Evolutionary conservation across 2,888 invertebrate genomes (phyloP).

Genomic region (Apamea sordens): DNA sequence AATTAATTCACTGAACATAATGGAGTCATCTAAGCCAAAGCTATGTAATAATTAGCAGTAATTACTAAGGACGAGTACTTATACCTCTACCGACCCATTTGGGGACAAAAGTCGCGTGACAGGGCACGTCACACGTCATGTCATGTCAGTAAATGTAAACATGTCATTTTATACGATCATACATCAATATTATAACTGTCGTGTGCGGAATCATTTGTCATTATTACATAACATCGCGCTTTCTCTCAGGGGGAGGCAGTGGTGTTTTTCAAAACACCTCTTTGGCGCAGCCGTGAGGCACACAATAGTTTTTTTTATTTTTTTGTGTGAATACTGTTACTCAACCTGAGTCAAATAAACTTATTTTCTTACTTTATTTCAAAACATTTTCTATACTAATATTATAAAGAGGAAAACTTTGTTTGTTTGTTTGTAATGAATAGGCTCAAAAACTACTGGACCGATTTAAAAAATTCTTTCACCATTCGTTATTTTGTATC

Average conservation of each 20-base stretch:
- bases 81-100: conserved; percentile 21
- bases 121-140: conserved; percentile 14
- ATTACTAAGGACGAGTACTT: conserved; percentile 19
- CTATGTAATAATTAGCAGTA: conserved; percentile 2
- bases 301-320: too few relatives aligned
- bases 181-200: conserved; percentile 21
- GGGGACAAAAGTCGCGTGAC: conserved; percentile 34
- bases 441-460: too few relatives aligned
- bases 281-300: too few relatives aligned
- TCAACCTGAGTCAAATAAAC: too few relatives aligned
- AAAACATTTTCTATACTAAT: too few relatives aligned
- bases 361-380: not conserved
- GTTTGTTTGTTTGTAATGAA: too few relatives aligned
- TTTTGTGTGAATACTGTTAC: too few relatives aligned
- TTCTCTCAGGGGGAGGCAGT: not conserved
- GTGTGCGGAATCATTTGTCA: conserved; percentile 14
- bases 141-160: conserved; percentile 16
- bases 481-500: too few relatives aligned
- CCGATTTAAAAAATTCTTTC: too few relatives aligned
- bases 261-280: not conserved
- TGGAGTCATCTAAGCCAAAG: not conserved
- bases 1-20: not conserved
- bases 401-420: too few relatives aligned
- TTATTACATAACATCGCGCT: not conserved
- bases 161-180: conserved; percentile 29